These are phyloP conservation scores for Latrodectus elegans DNA, from an alignment of 2,888 invertebrate species.

Conservation along the genomic window DNA sequence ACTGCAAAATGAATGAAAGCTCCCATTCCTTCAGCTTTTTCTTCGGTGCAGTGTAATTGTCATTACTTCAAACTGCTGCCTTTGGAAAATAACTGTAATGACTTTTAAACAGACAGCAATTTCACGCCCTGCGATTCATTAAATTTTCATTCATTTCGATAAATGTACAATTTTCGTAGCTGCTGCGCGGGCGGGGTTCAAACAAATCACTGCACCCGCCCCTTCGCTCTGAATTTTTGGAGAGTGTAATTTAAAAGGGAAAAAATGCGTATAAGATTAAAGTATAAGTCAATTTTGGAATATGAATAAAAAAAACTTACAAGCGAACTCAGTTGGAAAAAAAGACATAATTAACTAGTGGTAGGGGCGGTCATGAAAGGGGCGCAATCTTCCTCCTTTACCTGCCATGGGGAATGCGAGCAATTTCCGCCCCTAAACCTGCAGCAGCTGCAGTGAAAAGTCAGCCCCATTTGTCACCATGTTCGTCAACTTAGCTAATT, in stretches of 20 bases:
- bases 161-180: constrained; percentile 45
- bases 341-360: constrained; percentile 37
- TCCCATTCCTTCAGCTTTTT: background rate
- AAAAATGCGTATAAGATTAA: background rate
- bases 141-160: constrained; percentile 66
- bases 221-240: background rate
- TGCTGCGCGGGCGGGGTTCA: constrained; percentile 4
- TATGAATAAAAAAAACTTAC: background rate
- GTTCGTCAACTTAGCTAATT: constrained; percentile 61
- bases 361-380: constrained; percentile 19
- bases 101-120: constrained; percentile 65
- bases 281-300: background rate
- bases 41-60: too few relatives aligned
- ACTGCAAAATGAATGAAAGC: background rate
- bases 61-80: background rate
- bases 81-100: constrained; percentile 34
- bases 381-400: constrained; percentile 16
- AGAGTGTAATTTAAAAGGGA: constrained; percentile 4
- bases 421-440: constrained; percentile 44
- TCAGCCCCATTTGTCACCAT: constrained; percentile 60
- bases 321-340: background rate
- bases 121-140: constrained; percentile 62
- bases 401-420: constrained; percentile 43
- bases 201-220: constrained; percentile 19
- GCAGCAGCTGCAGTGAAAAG: constrained; percentile 60